Evolutionary conservation across 2,113 vertebrate species (phyloP).

Genomic region (Pteropus alecto): DNA sequence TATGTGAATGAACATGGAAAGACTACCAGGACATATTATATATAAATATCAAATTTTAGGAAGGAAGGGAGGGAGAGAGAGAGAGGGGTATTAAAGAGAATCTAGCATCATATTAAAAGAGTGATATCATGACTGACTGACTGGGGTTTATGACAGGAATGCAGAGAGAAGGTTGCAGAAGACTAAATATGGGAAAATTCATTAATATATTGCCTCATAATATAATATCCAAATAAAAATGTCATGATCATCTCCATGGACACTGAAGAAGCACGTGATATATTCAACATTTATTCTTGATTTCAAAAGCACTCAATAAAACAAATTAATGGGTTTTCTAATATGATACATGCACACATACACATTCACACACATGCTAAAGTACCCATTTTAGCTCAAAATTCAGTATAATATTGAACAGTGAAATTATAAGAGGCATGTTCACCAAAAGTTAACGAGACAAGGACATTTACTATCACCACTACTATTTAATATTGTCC

Average conservation of each 20-base stretch:
- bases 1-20: neutral
- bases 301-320: neutral
- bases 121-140: neutral
- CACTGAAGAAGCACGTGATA: neutral
- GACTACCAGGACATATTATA: neutral
- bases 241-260: neutral
- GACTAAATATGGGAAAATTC: neutral
- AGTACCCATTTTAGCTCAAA: neutral
- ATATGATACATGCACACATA: neutral
- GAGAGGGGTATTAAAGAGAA: neutral
- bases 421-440: neutral
- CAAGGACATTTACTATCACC: neutral
- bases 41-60: neutral
- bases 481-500: neutral
- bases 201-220: neutral
- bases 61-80: neutral
- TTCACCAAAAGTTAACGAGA: neutral
- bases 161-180: neutral
- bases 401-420: neutral
- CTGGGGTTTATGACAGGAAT: neutral
- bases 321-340: neutral
- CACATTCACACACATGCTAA: neutral
- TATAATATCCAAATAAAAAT: neutral
- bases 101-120: neutral
- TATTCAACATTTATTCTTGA: neutral